Base-by-base conservation (phyloP, 1,140 invertebrate species). In the Drosophila ananassae region DNA sequence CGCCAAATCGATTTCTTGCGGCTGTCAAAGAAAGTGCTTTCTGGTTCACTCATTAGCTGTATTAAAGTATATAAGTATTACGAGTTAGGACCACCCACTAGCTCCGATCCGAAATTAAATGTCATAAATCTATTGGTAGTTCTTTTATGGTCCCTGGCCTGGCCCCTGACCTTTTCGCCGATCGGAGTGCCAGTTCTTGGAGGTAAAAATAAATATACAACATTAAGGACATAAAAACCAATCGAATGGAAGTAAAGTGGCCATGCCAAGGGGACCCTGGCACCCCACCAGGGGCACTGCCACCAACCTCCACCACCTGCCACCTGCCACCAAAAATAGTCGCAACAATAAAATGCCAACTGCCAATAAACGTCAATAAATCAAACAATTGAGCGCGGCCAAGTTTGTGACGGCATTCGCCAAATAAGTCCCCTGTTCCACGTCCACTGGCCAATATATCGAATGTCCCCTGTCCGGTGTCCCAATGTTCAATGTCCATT, bases 301-400 rank as follows among this genome's bases (percentile, higher is more conserved):
- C 17, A 17, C 17, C 17, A 17, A 17, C 17, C 17, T 17, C 32
- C 34, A 12, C 10, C 17, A 47, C 30, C 47, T 24, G 34, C 25
- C 50, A 17, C 34, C 13, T 25, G 28, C 41, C 47, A 17, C 56
- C 46, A 66, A 67, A 73, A 78, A 61, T 59, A 82, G 78, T 87
- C 78, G 41, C 41, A 44, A 79, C 79, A 89, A 89, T 82, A 77
- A 89, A 89, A 89, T 89, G 83, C 79, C 83, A 89, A 89, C 79
- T 89, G 79, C 79, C 83, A 89, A 89, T 89, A 79, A 89, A 74
- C 64, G 76, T 71, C 79, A 77, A 89, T 89, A 89, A 89, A 85
- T 85, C 82, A 85, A 87, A 78, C 82, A 81, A 81, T 85, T 87
- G 81, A 81, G 60, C 77, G 66, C 60, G 72, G 73, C 81, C 81